A percentile compares a stretch with the other conserved stretches of the same genome.
phyloP scores from a whole-genome alignment of 2,797 vertebrate genomes.

The Phrynocephalus vlangalii region DNA sequence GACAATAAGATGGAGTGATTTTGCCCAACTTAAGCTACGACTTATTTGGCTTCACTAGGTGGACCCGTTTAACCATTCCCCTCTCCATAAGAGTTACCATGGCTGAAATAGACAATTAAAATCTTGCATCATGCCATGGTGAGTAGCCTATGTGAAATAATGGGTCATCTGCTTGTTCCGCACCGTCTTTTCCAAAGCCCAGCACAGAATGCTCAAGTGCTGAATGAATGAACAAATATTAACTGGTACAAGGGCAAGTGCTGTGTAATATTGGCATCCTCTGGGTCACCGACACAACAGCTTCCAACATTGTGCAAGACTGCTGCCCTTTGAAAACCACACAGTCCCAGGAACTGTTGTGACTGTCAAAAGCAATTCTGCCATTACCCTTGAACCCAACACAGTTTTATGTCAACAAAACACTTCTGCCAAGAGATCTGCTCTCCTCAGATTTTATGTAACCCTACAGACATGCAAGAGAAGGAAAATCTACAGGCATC shows the following conservation, averaged over 20 bases:
- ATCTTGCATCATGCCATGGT: not conserved
- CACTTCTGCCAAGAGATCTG: not conserved
- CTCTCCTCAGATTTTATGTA: not conserved
- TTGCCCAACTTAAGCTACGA: not conserved
- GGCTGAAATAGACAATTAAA: not conserved
- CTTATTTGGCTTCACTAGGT: not conserved
- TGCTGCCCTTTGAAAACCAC: not conserved
- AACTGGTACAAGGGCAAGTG: slow-evolving; percentile 19
- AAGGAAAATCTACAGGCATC: slow-evolving; percentile 61
- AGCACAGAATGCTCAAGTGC: not conserved
- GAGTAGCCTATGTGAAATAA: not conserved
- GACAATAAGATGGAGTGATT: not conserved
- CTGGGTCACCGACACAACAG: not conserved
- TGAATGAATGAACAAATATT: not conserved
- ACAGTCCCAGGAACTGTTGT: slow-evolving; percentile 20
- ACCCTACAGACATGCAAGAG: not conserved
- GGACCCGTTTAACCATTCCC: not conserved
- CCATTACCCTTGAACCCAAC: slow-evolving; percentile 33
- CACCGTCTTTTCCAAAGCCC: not conserved
- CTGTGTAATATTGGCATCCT: slow-evolving; percentile 2
- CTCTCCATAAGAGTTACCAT: not conserved
- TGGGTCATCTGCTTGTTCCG: slow-evolving; percentile 3
- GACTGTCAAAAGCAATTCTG: not conserved
- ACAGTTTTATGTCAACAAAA: not conserved
- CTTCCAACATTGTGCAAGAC: slow-evolving; percentile 22